Base-by-base conservation (phyloP, 2,797 vertebrate species). In the Percopsis omiscomaycus region DNA sequence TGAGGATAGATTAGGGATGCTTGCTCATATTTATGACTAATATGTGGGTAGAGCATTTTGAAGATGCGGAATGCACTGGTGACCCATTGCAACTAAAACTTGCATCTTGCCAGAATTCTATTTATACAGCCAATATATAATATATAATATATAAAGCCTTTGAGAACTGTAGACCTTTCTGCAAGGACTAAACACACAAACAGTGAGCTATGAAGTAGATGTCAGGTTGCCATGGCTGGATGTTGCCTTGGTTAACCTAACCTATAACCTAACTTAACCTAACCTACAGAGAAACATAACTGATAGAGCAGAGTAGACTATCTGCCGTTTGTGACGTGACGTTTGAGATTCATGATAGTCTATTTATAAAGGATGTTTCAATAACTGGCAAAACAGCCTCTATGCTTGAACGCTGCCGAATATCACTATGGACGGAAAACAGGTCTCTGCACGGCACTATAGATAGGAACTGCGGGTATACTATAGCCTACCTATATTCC, bases 401-500 rank as follows among this genome's bases (percentile, higher is more conserved):
- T 68, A 55, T 46, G 74, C 68, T 79, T 80, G 3, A 65, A 77
- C 47, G 54, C 61, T 42, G 74, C 74, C 76, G 73, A 80, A 70
- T 51, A 71, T 71, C 71, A 64, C 58, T 58, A 16, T 71, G 80
- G 81, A 30, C 29, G 55, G 61, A 72, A 68, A 80, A 66, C 78
- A 74, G 81, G 83, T 78, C 71, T 15, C 79, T 71, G 73, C 72
- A 60, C 80, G 80, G 83, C 84, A 85, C 81, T 71, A 75, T 79
- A 54, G 5, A 8, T 68, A 74, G 73, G 66, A 83, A 80, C 75
- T 86, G 84, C 79, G 73, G 84, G 54, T 83, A 73, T 47, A 53
- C 55, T 74, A 55, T 48, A 10, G 13, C 15, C 28, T 45, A 16
- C 11, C 63, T 80, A 77, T 27, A 30, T 54, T 42, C 37, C 6